Evolutionary conservation across 2,888 invertebrate genomes (phyloP).

Genomic region (Agonopterix subpropinquella): DNA sequence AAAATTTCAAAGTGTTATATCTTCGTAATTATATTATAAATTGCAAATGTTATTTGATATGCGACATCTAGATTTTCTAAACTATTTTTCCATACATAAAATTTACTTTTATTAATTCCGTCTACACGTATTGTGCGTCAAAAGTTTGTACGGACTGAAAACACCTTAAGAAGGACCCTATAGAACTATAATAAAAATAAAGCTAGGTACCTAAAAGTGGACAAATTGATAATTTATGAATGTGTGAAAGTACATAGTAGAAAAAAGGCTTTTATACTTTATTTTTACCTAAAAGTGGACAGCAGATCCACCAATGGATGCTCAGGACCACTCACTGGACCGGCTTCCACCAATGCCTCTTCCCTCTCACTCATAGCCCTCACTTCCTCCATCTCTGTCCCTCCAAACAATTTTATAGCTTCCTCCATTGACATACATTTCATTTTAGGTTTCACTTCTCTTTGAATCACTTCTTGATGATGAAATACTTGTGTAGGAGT

Average conservation of each 20-base stretch:
- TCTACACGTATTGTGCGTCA: too few species aligned
- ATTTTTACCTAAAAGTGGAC: constrained; percentile 30
- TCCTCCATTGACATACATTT: constrained; percentile 50
- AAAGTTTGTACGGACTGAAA: too few species aligned
- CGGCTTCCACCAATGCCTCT: constrained; percentile 51
- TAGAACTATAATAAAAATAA: too few species aligned
- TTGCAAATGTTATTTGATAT: too few species aligned
- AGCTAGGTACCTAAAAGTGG: constrained; percentile 27
- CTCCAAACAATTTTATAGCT: constrained; percentile 47
- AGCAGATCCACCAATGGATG: constrained; percentile 62
- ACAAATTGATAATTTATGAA: constrained; percentile 15
- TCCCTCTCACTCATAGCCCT: constrained; percentile 52
- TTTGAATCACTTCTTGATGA: constrained; percentile 13
- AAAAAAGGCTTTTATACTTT: too few species aligned
- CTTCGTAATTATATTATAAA: too few species aligned
- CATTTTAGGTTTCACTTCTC: constrained; percentile 23
- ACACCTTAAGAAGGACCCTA: too few species aligned
- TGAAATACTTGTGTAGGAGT: constrained; percentile 4
- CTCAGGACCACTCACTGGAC: constrained; percentile 47
- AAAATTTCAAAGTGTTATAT: too few species aligned
- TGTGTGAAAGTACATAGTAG: too few species aligned
- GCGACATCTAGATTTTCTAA: too few species aligned
- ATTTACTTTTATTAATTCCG: too few species aligned
- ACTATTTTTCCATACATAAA: too few species aligned
- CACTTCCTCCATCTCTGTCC: constrained; percentile 48